Evolutionary conservation across 2,797 vertebrate species (phyloP), one percentile per base, ranked within the genome.

Genomic region (Phoebastria nigripes): DNA sequence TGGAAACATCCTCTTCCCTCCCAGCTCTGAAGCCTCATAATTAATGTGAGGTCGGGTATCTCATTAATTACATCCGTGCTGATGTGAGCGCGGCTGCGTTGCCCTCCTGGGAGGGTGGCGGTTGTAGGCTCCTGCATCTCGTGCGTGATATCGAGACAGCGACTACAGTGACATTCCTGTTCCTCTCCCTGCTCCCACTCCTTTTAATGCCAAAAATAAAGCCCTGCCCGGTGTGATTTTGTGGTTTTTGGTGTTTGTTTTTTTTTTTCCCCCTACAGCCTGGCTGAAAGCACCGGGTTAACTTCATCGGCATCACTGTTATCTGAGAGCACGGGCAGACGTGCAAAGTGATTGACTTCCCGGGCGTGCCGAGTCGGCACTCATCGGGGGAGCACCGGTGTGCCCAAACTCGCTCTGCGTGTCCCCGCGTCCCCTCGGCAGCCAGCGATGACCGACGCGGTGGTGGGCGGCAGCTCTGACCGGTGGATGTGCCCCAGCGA

Each of bases 401-500:
- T 39, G 47, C 74, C 85, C 61, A 11, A 0, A 1, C 31, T 7
- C 0, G 1, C 29, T 14, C 56, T 6, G 15, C 5, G 73, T 24
- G 80, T 29, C 94, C 69, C 35, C 58, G 93, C 78, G 74, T 15
- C 90, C 58, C 55, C 11, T 25, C 2, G 33, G 72, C 58, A 26
- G 56, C 66, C 33, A 4, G 49, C 39, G 80, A 98, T 98, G 98
- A 98, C 98, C 0, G 95, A 98, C 91, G 93, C 98, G 0, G 98
- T 98, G 87, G 89, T 98, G 93, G 98, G 98, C 9, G 96, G 82
- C 95, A 97, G 97, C 88, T 95, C 98, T 1, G 97, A 96, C 82
- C 98, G 97, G 51, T 98, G 98, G 98, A 97, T 97, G 97, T 98
- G 97, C 63, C 98, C 98, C 22, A 77, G 98, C 0, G 98, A 98